Conservation (phyloP, 2,888 invertebrate species). For the Sinelater perroti region DNA sequence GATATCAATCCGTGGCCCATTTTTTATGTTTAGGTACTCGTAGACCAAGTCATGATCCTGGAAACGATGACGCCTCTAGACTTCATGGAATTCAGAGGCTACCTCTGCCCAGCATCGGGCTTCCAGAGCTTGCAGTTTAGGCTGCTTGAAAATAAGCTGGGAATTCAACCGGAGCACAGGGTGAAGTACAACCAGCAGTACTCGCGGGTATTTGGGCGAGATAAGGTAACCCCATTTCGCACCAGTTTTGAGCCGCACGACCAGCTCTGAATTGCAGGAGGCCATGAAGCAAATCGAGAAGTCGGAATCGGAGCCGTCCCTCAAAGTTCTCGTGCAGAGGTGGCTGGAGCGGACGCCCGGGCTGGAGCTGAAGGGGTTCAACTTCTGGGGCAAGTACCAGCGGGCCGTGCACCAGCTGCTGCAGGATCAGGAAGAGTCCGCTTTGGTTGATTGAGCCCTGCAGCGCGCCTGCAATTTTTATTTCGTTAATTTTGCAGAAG, state of each 20-base stretch:
- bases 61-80: constrained; percentile 99
- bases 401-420: constrained; percentile 77
- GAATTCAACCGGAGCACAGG: constrained; percentile 81
- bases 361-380: constrained; percentile 81
- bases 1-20: too few species aligned
- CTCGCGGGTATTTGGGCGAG: constrained; percentile 82
- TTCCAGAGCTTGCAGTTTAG: constrained; percentile 98
- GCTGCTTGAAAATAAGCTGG: constrained; percentile 92
- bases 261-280: constrained; percentile 44
- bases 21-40: constrained; percentile 75
- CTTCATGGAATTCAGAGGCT: constrained; percentile 96
- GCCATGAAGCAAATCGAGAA: constrained; percentile 66
- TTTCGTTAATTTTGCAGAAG: constrained; percentile 39
- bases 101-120: constrained; percentile 94
- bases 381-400: constrained; percentile 94
- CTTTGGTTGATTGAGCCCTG: constrained; percentile 64
- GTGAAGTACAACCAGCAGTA: constrained; percentile 96
- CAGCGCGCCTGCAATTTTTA: too few species aligned
- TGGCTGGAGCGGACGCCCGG: constrained; percentile 98
- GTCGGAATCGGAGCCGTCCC: constrained; percentile 86
- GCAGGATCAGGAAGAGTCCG: constrained; percentile 70
- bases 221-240: constrained; percentile 60
- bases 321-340: constrained; percentile 84
- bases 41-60: constrained; percentile 95
- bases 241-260: too few species aligned